Evolutionary conservation across 30 jellyfish, hydroid and myxozoan species (phyloP).

Genomic region (Turritopsis rubra): DNA sequence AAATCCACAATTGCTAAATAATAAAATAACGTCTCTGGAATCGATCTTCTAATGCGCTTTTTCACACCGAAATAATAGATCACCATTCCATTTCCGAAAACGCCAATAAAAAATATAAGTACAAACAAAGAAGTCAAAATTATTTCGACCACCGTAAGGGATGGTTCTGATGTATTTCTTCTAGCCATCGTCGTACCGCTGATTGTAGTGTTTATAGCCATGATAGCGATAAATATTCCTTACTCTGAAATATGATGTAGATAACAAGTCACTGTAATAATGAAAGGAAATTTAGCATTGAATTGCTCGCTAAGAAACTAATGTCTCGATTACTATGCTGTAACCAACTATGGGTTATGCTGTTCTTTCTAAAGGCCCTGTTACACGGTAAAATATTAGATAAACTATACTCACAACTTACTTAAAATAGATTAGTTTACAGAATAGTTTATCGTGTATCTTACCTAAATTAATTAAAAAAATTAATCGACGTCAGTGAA

Average conservation of each 20-base stretch:
- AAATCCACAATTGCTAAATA: constrained; percentile 68
- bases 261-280: too few species aligned
- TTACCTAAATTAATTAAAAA: too few species aligned
- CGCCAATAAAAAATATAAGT: constrained; percentile 59
- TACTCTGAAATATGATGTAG: background rate
- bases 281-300: too few species aligned
- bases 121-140: constrained; percentile 35
- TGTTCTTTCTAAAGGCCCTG: too few species aligned
- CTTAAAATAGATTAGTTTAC: too few species aligned
- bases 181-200: background rate
- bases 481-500: too few species aligned
- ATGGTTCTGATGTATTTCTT: background rate
- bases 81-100: constrained; percentile 72
- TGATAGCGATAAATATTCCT: background rate
- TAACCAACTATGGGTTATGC: too few species aligned
- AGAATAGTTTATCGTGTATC: too few species aligned
- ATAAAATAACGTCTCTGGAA: constrained; percentile 73
- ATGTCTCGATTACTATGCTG: too few species aligned
- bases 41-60: constrained; percentile 36
- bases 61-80: constrained; percentile 65
- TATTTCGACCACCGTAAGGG: constrained; percentile 33
- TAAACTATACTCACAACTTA: too few species aligned
- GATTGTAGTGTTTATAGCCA: background rate
- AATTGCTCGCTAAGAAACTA: too few species aligned
- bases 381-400: too few species aligned